Conservation (phyloP, 2,113 vertebrate genomes). For the Mastomys coucha region DNA sequence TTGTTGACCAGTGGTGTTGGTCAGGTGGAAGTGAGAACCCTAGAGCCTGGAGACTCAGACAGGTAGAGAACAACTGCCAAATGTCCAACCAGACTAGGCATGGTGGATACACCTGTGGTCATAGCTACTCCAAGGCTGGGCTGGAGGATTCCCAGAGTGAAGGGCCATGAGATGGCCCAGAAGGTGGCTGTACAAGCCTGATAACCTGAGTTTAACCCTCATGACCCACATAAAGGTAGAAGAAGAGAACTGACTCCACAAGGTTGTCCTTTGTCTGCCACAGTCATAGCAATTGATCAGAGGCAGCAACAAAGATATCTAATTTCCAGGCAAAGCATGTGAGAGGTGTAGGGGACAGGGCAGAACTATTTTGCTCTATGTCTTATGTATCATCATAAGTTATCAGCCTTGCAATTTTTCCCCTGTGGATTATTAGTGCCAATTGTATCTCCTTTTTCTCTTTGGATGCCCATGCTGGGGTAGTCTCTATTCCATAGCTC, state of each 20-base stretch:
- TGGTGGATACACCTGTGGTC: accelerated
- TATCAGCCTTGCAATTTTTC: background rate
- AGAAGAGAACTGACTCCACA: background rate
- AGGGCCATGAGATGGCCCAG: background rate
- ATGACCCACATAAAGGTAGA: background rate
- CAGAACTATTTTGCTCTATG: background rate
- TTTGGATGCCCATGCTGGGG: background rate
- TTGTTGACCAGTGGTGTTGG: background rate
- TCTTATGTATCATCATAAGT: conserved; percentile 23
- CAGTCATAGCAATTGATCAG: background rate
- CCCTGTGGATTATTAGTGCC: background rate
- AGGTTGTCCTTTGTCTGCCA: background rate
- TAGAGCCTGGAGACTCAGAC: background rate
- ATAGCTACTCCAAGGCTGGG: background rate
- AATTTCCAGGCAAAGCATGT: background rate
- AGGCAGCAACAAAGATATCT: background rate
- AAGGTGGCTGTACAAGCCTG: background rate
- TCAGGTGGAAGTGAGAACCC: background rate
- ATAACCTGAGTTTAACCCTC: no score
- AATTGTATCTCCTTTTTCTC: background rate
- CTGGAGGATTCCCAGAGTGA: background rate
- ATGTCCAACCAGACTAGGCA: background rate
- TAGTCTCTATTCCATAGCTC: background rate
- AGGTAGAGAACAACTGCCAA: background rate
- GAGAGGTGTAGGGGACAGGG: background rate